These are phyloP conservation scores for honey bee (Apis mellifera) DNA, from an alignment of 1,140 invertebrate species.

Conservation along the genomic window DNA sequence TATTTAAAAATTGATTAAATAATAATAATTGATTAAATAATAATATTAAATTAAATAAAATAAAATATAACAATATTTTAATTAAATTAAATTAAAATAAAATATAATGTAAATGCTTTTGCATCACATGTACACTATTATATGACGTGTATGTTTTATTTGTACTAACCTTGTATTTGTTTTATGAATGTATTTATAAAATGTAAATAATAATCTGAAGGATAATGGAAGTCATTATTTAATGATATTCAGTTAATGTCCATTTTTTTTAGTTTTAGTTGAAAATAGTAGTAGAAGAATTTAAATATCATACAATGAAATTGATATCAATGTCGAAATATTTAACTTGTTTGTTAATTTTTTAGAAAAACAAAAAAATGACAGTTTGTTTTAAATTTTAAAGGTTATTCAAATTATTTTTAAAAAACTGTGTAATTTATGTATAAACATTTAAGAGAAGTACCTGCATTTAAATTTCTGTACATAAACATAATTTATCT, in stretches of 20 bases:
- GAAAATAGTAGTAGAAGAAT: not conserved
- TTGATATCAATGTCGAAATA: not conserved
- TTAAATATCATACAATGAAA: not conserved
- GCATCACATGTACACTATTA: not conserved
- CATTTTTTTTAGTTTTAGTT: too few relatives aligned
- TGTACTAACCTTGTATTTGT: not conserved
- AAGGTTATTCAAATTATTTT: not conserved
- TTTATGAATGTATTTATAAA: not conserved
- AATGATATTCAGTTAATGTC: not conserved
- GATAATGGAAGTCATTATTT: not conserved
- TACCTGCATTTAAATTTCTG: constrained; percentile 15
- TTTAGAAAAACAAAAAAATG: not conserved
- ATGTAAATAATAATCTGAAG: constrained; percentile 2
- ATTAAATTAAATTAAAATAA: not conserved
- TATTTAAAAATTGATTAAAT: not conserved
- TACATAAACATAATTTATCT: constrained; percentile 15
- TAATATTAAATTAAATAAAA: too few relatives aligned
- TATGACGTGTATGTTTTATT: not conserved
- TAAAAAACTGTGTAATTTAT: not conserved
- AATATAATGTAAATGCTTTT: not conserved
- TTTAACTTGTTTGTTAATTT: not conserved
- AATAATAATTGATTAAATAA: too few relatives aligned
- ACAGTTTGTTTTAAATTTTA: not conserved
- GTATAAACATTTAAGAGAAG: not conserved
- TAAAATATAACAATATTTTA: too few relatives aligned